phyloP scores from a whole-genome alignment of 2,797 vertebrate genomes.

The Pampus argenteus region DNA sequence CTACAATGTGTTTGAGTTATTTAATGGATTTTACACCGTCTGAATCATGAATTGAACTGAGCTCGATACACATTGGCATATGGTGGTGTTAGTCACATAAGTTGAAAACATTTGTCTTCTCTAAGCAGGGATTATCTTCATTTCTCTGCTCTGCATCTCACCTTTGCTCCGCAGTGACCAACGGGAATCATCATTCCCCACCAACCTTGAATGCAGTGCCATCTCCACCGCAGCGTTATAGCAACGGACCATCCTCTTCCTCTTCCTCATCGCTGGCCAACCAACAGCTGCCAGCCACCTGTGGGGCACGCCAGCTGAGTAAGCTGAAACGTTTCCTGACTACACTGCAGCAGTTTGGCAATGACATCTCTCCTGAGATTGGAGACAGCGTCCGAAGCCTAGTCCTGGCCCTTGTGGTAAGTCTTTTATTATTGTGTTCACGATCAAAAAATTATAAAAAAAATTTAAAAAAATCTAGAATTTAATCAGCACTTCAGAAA shows the following conservation, averaged over 20 bases:
- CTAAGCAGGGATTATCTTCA: background rate
- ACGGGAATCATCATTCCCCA: constrained; percentile 96
- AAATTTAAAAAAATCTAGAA: too few relatives aligned
- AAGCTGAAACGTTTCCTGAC: constrained; percentile 99
- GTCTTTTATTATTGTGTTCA: constrained; percentile 25
- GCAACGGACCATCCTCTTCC: constrained; percentile 96
- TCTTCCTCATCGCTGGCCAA: constrained; percentile 97
- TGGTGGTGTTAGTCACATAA: background rate
- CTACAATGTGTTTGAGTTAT: background rate
- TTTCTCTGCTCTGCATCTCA: constrained; percentile 3
- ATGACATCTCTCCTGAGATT: constrained; percentile 98
- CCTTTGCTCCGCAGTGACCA: constrained; percentile 87
- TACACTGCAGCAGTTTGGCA: constrained; percentile 98
- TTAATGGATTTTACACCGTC: background rate
- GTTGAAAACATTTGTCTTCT: background rate
- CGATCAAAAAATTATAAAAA: background rate
- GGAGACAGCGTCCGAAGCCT: constrained; percentile 97
- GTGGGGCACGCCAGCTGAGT: constrained; percentile 97
- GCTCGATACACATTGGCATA: background rate
- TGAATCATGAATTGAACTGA: background rate
- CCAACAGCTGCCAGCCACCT: constrained; percentile 98
- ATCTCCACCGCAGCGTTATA: constrained; percentile 96
- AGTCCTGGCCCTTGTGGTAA: constrained; percentile 95
- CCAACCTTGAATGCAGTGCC: constrained; percentile 95
- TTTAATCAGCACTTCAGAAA: background rate